Evolutionary conservation across 2,113 vertebrate genomes (phyloP).

Genomic region (Catharus fuscescens): DNA sequence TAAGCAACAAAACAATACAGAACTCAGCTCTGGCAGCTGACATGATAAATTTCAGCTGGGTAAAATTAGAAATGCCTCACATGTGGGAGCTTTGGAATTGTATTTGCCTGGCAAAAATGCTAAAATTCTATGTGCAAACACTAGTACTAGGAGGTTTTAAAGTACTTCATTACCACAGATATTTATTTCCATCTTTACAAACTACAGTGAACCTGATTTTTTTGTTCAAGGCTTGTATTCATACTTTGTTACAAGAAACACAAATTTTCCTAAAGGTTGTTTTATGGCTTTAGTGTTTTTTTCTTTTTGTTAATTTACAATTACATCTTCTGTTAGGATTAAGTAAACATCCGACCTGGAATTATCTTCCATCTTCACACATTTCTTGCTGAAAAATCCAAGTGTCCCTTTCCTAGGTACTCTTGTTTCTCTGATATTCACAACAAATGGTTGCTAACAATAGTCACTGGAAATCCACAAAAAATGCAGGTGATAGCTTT

Average conservation of each 20-base stretch:
- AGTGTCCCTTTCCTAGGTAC: background rate
- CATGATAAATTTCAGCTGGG: conserved; percentile 1
- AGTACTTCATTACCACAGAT: background rate
- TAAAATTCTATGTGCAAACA: background rate
- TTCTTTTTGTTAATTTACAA: background rate
- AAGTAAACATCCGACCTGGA: background rate
- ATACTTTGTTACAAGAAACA: background rate
- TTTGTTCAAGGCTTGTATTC: background rate
- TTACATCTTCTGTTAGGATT: background rate
- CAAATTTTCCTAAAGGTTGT: background rate
- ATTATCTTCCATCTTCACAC: background rate
- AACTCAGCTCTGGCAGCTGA: background rate
- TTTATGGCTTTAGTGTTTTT: too few relatives aligned
- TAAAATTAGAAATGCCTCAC: conserved; percentile 49
- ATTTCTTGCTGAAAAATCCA: background rate
- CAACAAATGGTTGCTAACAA: background rate
- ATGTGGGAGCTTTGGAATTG: background rate
- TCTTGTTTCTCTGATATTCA: background rate
- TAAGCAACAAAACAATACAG: background rate
- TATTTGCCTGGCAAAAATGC: background rate
- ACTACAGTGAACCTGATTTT: background rate
- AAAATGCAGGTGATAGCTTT: background rate
- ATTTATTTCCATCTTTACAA: background rate
- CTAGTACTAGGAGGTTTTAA: background rate
- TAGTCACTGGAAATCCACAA: background rate